Percentiles rank a stretch among this genome's conserved stretches.
These are phyloP conservation scores for Papilio polytes DNA, from an alignment of 1,140 invertebrate species.

Conservation along the genomic window DNA sequence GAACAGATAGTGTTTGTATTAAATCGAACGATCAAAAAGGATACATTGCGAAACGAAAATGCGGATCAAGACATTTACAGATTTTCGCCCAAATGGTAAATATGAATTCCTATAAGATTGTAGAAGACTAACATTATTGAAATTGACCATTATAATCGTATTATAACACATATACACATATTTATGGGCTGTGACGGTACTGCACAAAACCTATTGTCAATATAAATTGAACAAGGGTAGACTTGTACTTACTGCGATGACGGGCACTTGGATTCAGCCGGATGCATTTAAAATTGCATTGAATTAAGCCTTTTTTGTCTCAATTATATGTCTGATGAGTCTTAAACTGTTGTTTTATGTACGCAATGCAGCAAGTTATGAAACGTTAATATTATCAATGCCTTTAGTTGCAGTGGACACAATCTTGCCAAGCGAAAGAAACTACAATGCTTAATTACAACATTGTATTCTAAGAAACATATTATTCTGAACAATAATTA, in stretches of 20 bases:
- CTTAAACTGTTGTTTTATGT: constrained; percentile 5
- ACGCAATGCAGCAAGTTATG: constrained; percentile 40
- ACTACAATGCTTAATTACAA: not conserved
- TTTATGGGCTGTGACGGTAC: not conserved
- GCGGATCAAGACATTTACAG: constrained; percentile 79
- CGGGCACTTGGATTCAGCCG: constrained; percentile 15
- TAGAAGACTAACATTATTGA: not conserved
- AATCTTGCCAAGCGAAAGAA: constrained; percentile 25
- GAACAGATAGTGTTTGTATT: constrained; percentile 62
- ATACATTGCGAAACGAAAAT: constrained; percentile 83
- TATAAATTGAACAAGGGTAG: constrained; percentile 31
- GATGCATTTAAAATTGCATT: constrained; percentile 37
- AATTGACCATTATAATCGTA: not conserved
- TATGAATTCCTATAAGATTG: constrained; percentile 44
- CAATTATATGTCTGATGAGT: not conserved
- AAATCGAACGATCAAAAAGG: constrained; percentile 78
- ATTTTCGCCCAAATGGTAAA: constrained; percentile 82
- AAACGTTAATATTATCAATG: constrained; percentile 36
- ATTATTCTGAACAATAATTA: constrained; percentile 3
- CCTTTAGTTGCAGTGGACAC: constrained; percentile 9
- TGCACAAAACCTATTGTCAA: constrained; percentile 9
- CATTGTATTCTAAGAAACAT: not conserved
- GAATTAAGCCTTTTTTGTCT: constrained; percentile 21
- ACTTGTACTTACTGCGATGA: constrained; percentile 35
- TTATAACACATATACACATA: not conserved